Percentiles rank a stretch among this genome's conserved stretches.
These are phyloP conservation scores for Furcifer pardalis DNA, from an alignment of 2,797 vertebrate genomes.

Conservation along the genomic window DNA sequence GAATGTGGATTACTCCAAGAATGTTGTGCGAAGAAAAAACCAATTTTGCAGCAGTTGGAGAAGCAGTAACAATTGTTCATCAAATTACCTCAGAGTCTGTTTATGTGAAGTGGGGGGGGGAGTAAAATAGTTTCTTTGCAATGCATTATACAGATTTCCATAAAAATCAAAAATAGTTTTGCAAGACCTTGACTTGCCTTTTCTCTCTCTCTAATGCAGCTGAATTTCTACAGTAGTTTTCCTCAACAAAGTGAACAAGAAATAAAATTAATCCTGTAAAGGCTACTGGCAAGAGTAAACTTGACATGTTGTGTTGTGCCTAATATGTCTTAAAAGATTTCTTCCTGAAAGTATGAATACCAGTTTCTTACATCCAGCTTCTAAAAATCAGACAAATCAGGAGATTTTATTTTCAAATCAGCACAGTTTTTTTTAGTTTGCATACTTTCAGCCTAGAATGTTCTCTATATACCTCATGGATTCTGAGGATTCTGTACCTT, in stretches of 20 bases:
- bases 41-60: slow-evolving; percentile 47
- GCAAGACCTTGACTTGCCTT: slow-evolving; percentile 37
- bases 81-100: slow-evolving; percentile 54
- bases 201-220: slow-evolving; percentile 5
- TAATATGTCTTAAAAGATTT: not conserved
- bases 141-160: not conserved
- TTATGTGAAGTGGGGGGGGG: slow-evolving; percentile 31
- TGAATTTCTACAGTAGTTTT: slow-evolving; percentile 36
- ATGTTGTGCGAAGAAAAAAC: slow-evolving; percentile 39
- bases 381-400: not conserved
- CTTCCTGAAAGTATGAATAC: not conserved
- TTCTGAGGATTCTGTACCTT: not conserved
- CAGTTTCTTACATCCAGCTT: not conserved
- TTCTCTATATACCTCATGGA: not conserved
- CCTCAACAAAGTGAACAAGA: not conserved
- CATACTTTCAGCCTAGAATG: not conserved
- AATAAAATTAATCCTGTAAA: slow-evolving; percentile 3
- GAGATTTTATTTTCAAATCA: not conserved
- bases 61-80: slow-evolving; percentile 56
- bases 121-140: slow-evolving; percentile 44
- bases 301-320: not conserved
- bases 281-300: not conserved
- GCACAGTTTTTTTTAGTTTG: not conserved
- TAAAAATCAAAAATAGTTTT: slow-evolving; percentile 31
- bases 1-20: slow-evolving; percentile 59